A percentile compares a stretch with the other conserved stretches of the same genome.
Conservation (phyloP, 2,797 vertebrate genomes). For the Macroramphosus scolopax region DNA sequence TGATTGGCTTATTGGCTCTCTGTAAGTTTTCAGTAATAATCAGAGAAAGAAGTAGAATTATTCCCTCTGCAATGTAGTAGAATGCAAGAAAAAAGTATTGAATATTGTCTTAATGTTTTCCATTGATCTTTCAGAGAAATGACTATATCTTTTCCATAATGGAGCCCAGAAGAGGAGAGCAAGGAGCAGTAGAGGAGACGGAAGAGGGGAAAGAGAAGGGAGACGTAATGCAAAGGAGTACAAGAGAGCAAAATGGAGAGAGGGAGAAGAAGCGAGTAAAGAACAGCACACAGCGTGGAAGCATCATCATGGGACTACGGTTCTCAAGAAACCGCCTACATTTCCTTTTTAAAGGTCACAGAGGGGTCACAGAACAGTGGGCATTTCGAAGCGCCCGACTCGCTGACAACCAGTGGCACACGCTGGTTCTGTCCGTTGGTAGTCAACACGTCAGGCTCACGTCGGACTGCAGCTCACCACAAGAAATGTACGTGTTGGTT, state of each 20-base stretch:
- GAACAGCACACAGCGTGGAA: slow-evolving; percentile 14
- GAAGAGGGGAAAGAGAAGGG: slow-evolving; percentile 6
- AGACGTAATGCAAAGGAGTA: slow-evolving; percentile 9
- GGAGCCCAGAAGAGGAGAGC: slow-evolving; percentile 60
- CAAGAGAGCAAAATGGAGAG: background rate
- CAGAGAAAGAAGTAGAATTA: no score
- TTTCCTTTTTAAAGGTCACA: slow-evolving; percentile 81
- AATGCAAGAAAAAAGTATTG: no score
- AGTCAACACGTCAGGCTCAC: slow-evolving; percentile 81
- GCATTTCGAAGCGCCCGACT: slow-evolving; percentile 78
- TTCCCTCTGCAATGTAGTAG: background rate
- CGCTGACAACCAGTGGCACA: slow-evolving; percentile 87
- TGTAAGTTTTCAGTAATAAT: no score
- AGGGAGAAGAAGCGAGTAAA: slow-evolving; percentile 4
- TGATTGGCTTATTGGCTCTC: no score
- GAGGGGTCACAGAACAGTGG: slow-evolving; percentile 73
- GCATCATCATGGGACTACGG: slow-evolving; percentile 83
- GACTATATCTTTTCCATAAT: slow-evolving; percentile 88
- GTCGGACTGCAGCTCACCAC: slow-evolving; percentile 81
- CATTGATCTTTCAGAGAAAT: slow-evolving; percentile 77
- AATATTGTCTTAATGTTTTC: background rate
- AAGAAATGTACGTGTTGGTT: slow-evolving; percentile 81
- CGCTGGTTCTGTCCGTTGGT: slow-evolving; percentile 80
- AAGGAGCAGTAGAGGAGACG: slow-evolving; percentile 1
- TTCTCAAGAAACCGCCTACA: slow-evolving; percentile 78